Conservation (phyloP, 1,140 invertebrate species). For the Rhagoletis zephyria region DNA sequence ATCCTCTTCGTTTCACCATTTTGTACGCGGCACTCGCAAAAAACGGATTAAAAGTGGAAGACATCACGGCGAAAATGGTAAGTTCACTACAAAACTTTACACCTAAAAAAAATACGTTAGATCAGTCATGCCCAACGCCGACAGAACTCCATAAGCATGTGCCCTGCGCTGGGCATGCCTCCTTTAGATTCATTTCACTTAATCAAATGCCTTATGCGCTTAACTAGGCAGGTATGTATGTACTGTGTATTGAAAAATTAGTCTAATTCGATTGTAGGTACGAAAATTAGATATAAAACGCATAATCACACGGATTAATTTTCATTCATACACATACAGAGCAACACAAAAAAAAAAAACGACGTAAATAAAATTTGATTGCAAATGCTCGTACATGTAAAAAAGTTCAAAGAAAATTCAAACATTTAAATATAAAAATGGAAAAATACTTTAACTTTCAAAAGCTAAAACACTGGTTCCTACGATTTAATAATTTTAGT, state of each 20-base stretch:
- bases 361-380: not conserved
- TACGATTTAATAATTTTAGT: not conserved
- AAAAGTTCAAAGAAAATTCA: not conserved
- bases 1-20: not conserved
- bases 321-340: not conserved
- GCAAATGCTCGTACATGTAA: not conserved
- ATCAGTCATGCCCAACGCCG: too few species aligned
- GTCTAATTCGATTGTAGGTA: not conserved
- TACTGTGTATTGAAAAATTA: slow-evolving; percentile 31
- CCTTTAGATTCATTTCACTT: not conserved
- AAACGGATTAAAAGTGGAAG: slow-evolving; percentile 46
- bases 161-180: not conserved
- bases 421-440: not conserved
- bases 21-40: not conserved
- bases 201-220: not conserved
- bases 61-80: slow-evolving; percentile 50
- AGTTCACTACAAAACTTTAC: not conserved
- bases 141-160: too few species aligned
- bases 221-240: not conserved
- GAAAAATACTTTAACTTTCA: not conserved
- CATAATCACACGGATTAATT: not conserved
- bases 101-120: not conserved
- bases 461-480: not conserved
- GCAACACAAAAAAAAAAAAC: not conserved
- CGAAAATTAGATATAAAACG: slow-evolving; percentile 26